Evolutionary conservation across 2,888 invertebrate genomes (phyloP).

Genomic region (Cyclophora albipunctata): DNA sequence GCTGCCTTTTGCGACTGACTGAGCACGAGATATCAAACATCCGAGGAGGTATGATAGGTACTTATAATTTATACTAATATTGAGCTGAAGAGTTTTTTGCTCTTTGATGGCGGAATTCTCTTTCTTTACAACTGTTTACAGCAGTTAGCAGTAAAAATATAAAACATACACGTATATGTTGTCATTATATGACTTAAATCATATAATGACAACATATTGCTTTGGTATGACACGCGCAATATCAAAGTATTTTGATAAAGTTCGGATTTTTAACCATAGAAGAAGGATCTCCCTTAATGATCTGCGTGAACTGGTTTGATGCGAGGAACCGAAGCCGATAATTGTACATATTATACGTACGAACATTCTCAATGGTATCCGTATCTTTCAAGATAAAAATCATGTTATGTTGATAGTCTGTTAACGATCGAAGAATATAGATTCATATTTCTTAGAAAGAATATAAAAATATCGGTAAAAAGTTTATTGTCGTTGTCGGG

Average conservation of each 20-base stretch:
- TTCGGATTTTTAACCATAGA: too few relatives aligned
- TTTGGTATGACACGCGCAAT: too few relatives aligned
- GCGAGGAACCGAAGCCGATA: too few relatives aligned
- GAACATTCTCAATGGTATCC: neutral
- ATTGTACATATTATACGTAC: neutral
- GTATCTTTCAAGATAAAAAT: neutral
- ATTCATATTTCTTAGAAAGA: neutral
- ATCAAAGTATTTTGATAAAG: too few relatives aligned
- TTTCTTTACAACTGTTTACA: too few relatives aligned
- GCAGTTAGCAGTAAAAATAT: neutral
- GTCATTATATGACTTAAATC: too few relatives aligned
- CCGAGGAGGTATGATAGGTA: neutral
- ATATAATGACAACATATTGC: too few relatives aligned
- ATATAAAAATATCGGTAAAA: conserved; percentile 3
- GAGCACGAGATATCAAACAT: conserved; percentile 12
- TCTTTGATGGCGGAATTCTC: too few relatives aligned
- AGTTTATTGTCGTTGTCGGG: conserved; percentile 15
- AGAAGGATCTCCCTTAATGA: too few relatives aligned
- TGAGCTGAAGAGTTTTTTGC: too few relatives aligned
- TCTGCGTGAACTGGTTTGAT: too few relatives aligned
- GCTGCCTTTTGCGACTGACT: conserved; percentile 25
- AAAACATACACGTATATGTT: conserved; percentile 1
- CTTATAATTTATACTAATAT: too few relatives aligned
- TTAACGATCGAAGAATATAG: conserved; percentile 8
- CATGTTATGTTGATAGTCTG: conserved; percentile 4